These are phyloP conservation scores for Rhogogaster chlorosoma DNA, from an alignment of 2,888 invertebrate genomes.

Conservation along the genomic window DNA sequence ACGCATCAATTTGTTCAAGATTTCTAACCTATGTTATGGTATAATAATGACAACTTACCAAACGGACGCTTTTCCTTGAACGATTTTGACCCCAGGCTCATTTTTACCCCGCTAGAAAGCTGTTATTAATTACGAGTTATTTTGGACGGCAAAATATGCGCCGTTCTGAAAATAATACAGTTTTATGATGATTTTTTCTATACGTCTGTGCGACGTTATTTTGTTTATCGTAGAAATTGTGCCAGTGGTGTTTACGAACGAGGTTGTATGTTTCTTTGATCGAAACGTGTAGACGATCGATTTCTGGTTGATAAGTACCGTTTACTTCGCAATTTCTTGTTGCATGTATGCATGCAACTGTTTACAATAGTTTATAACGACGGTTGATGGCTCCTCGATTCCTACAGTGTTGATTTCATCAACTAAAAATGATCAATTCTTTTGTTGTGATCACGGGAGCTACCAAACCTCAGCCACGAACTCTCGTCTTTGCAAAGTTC, in stretches of 20 bases:
- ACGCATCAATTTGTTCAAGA: neutral
- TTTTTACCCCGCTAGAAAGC: neutral
- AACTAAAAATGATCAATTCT: constrained; percentile 40
- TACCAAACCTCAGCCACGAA: neutral
- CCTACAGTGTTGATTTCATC: neutral
- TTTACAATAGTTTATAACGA: neutral
- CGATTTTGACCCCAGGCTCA: constrained; percentile 61
- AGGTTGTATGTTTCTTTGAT: neutral
- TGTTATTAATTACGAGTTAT: neutral
- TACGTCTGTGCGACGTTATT: neutral
- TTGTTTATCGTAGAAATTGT: neutral
- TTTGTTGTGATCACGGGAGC: constrained; percentile 9
- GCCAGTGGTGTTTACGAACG: neutral
- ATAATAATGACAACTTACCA: constrained; percentile 64
- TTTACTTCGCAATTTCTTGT: constrained; percentile 5
- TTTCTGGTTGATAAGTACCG: constrained; percentile 6
- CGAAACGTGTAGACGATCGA: neutral
- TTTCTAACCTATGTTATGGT: neutral
- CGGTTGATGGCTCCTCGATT: constrained; percentile 8
- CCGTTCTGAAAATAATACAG: neutral
- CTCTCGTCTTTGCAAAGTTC: neutral
- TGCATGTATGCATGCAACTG: neutral
- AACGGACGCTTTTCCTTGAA: constrained; percentile 74
- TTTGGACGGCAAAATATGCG: neutral
- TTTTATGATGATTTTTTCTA: neutral